Base-by-base conservation (phyloP, 2,888 invertebrate species). In the Platycnemis pennipes region DNA sequence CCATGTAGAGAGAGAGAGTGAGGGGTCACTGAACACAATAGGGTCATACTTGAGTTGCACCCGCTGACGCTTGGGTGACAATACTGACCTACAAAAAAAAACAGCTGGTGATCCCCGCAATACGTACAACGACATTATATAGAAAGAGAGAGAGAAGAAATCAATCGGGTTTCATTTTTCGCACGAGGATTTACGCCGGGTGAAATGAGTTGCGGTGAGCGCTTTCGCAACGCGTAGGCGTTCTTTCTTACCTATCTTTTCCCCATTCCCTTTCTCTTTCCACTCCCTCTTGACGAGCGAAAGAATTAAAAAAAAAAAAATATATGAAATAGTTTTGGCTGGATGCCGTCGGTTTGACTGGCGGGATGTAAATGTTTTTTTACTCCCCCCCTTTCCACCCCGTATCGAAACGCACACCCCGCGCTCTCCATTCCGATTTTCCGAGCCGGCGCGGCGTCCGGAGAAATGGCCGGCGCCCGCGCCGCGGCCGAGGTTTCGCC, bases 141-240 rank as follows among this genome's bases (percentile, higher is more conserved):
- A 13, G 37, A 31, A 1, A 1, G 37, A 77, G 77, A 4, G 11
- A 77, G 77, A 31, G 31, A 49, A 77, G 77, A 77, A 77, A 77
- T 37, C 77, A 37, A 77, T 77, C 77, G 77, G 77, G 77, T 77
- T 77, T 77, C 77, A 37, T 77, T 77, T 77, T 77, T 77, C 77
- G 31, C 77, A 77, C 77, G 77, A 77, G 77, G 77, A 77, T 77
- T 77, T 77, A 37, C 77, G 77, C 2, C 77, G 77, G 77, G 77
- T 77, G 77, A 37, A 77, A 77, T 77, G 77, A 77, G 77, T 77
- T 37, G 31, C 26, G 77, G 77, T 16, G 77, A 13, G 11, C 31
- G 77, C 31, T 77, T 77, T 77, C 37, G 77, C 77, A 77, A 77
- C 77, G n/a, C 26, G 63, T 19, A n/a, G 49, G 37, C 31, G 77